phyloP scores from a whole-genome alignment of 2,888 invertebrate genomes.

The Nineta flava region DNA sequence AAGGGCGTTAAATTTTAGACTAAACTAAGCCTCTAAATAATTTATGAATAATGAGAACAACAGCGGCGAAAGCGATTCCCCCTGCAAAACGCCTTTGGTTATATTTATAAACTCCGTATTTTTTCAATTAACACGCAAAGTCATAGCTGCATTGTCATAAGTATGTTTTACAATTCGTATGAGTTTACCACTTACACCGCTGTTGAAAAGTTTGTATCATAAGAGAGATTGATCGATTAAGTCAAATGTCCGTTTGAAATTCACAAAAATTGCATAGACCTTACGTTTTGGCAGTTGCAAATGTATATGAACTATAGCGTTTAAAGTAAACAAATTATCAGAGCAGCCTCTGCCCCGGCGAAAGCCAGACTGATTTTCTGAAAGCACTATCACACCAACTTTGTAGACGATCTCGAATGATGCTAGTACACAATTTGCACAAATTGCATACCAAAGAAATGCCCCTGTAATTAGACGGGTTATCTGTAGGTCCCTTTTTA shows the following conservation, averaged over 20 bases:
- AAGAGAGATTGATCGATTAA: background rate
- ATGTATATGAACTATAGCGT: background rate
- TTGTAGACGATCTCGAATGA: background rate
- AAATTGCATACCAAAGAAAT: background rate
- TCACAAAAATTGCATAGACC: background rate
- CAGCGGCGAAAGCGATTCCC: conserved; percentile 1
- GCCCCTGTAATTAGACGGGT: background rate
- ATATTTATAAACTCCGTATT: background rate
- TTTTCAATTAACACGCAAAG: background rate
- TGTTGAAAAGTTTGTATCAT: background rate
- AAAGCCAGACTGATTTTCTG: background rate
- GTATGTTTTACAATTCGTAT: background rate
- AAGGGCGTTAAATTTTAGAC: too few relatives aligned
- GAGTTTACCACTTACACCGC: background rate
- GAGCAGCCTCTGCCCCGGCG: background rate
- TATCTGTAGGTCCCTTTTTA: background rate
- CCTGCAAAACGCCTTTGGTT: conserved; percentile 4
- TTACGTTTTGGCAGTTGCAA: background rate
- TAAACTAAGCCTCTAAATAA: background rate
- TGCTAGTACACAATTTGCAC: background rate
- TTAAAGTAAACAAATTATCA: background rate
- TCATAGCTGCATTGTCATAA: background rate
- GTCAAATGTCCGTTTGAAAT: background rate
- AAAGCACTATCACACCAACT: background rate
- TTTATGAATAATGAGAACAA: conserved; percentile 3